A percentile compares a stretch with the other conserved stretches of the same genome.
These are phyloP conservation scores for Gadus macrocephalus DNA, from an alignment of 2,113 vertebrate species.

Conservation along the genomic window DNA sequence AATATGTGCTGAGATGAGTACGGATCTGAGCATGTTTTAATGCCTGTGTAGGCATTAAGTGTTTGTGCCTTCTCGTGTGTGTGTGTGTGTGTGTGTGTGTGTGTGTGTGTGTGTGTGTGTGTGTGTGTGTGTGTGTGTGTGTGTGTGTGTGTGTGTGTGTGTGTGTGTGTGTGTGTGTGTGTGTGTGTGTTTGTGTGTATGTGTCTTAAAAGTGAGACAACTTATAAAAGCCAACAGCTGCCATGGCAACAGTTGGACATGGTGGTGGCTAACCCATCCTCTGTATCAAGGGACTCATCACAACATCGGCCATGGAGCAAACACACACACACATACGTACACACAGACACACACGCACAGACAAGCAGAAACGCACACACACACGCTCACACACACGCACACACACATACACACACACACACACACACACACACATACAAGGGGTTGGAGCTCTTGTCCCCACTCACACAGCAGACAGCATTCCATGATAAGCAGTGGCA, in stretches of 20 bases:
- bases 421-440: conserved; percentile 11
- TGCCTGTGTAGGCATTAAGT: not conserved
- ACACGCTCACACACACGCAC: conserved; percentile 32
- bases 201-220: conserved; percentile 57
- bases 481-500: conserved; percentile 13
- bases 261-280: conserved; percentile 69
- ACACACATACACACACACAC: conserved; percentile 3
- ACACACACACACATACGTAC: conserved; percentile 32
- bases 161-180: too few relatives aligned
- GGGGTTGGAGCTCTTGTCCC: too few relatives aligned
- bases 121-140: conserved; percentile 27
- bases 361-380: conserved; percentile 41
- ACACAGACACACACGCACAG: conserved; percentile 31
- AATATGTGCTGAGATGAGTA: too few relatives aligned
- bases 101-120: conserved; percentile 10
- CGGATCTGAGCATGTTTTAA: too few relatives aligned
- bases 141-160: conserved; percentile 19
- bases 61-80: conserved; percentile 17
- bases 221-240: conserved; percentile 71
- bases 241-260: conserved; percentile 68
- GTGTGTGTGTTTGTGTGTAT: conserved; percentile 22
- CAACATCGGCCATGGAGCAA: conserved; percentile 30
- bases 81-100: conserved; percentile 18
- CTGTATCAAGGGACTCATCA: conserved; percentile 58
- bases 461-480: conserved; percentile 15